Percentiles rank a stretch among this genome's conserved stretches.
Conservation (phyloP, 1,140 invertebrate species). For the Leptonema lineaticorne region DNA sequence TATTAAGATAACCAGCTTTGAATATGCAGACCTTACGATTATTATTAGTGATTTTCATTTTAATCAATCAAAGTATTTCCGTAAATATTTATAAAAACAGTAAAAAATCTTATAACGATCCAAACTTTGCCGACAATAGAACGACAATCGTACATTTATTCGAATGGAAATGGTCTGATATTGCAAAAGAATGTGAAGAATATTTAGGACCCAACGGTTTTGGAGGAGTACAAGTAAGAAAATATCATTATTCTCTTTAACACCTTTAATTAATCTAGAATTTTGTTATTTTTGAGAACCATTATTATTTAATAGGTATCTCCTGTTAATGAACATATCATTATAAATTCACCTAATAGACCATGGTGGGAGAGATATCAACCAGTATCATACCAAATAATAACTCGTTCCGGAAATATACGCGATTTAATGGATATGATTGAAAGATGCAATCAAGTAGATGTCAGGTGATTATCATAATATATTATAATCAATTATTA, state of each 20-base stretch:
- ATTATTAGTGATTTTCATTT: too few relatives aligned
- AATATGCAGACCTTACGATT: too few relatives aligned
- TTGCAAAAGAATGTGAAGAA: conserved; percentile 77
- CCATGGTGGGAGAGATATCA: conserved; percentile 89
- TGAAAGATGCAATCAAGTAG: conserved; percentile 68
- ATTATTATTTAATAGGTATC: conserved; percentile 52
- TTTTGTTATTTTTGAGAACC: background rate
- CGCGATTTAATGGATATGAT: conserved; percentile 71
- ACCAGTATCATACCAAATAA: conserved; percentile 80
- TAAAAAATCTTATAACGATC: conserved; percentile 40
- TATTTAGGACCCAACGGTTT: conserved; percentile 76
- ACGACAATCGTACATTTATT: conserved; percentile 73
- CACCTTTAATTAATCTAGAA: background rate
- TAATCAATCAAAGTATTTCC: too few relatives aligned
- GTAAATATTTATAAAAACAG: too few relatives aligned
- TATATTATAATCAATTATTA: too few relatives aligned
- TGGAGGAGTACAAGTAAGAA: conserved; percentile 73
- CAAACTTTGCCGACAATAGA: conserved; percentile 45
- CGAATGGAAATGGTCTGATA: conserved; percentile 80
- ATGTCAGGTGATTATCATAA: conserved; percentile 67
- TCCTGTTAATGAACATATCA: conserved; percentile 61
- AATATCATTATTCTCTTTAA: too few relatives aligned
- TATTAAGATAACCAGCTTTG: too few relatives aligned
- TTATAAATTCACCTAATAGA: conserved; percentile 52
- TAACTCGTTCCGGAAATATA: conserved; percentile 75